Conservation (phyloP, 2,797 vertebrate species). For the Artibeus lituratus region DNA sequence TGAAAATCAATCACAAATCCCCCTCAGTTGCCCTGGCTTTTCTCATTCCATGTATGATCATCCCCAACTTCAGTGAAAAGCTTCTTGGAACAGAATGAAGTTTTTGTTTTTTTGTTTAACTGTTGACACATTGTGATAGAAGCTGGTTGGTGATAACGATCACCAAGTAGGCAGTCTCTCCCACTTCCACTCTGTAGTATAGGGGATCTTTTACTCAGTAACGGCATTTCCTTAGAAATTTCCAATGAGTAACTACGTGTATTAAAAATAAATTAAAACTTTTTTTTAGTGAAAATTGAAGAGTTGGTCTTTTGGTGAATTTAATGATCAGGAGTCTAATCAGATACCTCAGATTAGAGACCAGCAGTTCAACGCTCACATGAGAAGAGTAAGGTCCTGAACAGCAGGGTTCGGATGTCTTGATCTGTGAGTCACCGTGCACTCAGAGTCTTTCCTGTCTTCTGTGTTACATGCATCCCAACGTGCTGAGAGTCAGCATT, state of each 20-base stretch:
- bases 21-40: neutral
- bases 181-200: neutral
- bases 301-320: neutral
- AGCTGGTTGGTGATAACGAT: neutral
- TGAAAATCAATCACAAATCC: neutral
- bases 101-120: neutral
- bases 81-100: neutral
- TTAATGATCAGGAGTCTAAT: neutral
- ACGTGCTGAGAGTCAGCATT: neutral
- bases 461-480: neutral
- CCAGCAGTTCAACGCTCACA: neutral
- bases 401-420: neutral
- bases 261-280: conserved; percentile 1
- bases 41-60: neutral
- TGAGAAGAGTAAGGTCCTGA: neutral
- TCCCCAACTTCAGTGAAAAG: neutral
- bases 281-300: neutral
- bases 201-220: neutral
- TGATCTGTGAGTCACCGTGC: neutral
- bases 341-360: neutral
- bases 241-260: neutral
- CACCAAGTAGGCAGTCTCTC: neutral
- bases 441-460: neutral
- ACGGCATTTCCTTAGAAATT: neutral
- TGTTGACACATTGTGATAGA: neutral